Evolutionary conservation across 2,113 vertebrate genomes (phyloP), one percentile per base, ranked within the genome.

Genomic region (Helogale parvula): DNA sequence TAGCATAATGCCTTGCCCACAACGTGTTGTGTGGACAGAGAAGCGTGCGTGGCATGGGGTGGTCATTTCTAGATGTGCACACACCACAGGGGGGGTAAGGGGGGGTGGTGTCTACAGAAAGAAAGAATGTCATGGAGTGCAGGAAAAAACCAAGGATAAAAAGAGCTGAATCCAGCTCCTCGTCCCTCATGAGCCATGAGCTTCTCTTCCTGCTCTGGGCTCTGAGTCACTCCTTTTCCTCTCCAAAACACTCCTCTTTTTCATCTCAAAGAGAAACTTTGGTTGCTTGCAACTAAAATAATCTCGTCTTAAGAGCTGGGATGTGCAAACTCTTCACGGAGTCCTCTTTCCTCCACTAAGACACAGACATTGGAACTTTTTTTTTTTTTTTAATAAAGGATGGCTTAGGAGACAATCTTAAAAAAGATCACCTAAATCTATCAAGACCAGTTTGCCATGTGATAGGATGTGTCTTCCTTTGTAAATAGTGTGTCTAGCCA

Each of bases 221-320:
- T 91, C 79, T 90, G 79, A 96, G 86, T 92, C 89, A 96, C 23
- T 60, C 31, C 29, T 10, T 41, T 38, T n/a, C 83, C 21, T 94
- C 83, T 87, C 79, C 41, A 95, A 79, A 97, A 93, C 29, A 90
- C 41, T 88, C 45, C 3, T 74, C 41, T 92, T 79, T 93, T 93
- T 85, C 85, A 95, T 96, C 94, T 80, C 41, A 96, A 90, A 57
- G 57, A 96, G 33, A 23, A 96, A 71, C 60, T 88, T 76, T 66
- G 74, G 23, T 92, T 80, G 38, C 57, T 90, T 91, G 27, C 35
- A 96, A 94, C 87, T 92, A 66, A 96, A 98, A 94, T 81, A 88
- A 68, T 27, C 76, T 97, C 92, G 76, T 74, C 41, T 65, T 87
- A 94, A 72, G 47, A 89, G 25, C 69, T 38, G 45, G 94, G 69